A percentile compares a stretch with the other conserved stretches of the same genome.
phyloP scores from a whole-genome alignment of 2,888 invertebrate genomes.

The Cylindroiulus punctatus region DNA sequence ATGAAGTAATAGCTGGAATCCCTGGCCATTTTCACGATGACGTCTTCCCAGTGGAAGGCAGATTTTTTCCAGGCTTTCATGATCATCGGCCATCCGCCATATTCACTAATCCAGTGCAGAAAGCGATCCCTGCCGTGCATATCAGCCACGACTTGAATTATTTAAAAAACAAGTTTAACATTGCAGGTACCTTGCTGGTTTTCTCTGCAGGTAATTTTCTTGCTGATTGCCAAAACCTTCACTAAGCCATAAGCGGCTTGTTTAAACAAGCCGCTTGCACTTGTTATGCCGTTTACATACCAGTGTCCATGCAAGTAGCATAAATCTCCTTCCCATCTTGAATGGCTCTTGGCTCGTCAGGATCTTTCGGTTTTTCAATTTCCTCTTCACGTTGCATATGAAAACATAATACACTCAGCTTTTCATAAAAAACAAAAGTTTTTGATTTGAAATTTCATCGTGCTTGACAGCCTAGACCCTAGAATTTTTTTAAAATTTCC shows the following conservation, averaged over 20 bases:
- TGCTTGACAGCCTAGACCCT: no score
- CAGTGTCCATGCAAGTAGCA: slow-evolving; percentile 53
- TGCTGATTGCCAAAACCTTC: no score
- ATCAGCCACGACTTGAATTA: slow-evolving; percentile 53
- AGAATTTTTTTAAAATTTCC: slow-evolving; percentile 49
- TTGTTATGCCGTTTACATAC: slow-evolving; percentile 37
- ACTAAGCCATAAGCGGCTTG: no score
- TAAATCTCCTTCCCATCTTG: slow-evolving; percentile 52
- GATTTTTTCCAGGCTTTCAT: slow-evolving; percentile 60
- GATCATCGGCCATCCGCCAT: slow-evolving; percentile 62
- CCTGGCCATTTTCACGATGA: slow-evolving; percentile 52
- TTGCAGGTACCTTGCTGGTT: no score
- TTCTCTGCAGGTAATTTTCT: not conserved
- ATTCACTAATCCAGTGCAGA: slow-evolving; percentile 48
- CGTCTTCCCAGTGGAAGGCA: slow-evolving; percentile 55
- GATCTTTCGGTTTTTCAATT: slow-evolving; percentile 54
- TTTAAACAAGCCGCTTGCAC: no score
- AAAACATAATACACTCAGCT: no score
- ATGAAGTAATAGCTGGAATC: slow-evolving; percentile 62
- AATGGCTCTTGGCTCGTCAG: slow-evolving; percentile 48
- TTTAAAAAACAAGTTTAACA: no score
- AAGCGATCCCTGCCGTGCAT: slow-evolving; percentile 48
- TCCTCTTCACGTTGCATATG: slow-evolving; percentile 48
- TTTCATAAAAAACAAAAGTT: not conserved
- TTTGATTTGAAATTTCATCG: no score